These are phyloP conservation scores for Colaptes auratus DNA, from an alignment of 2,113 vertebrate genomes.

Conservation along the genomic window DNA sequence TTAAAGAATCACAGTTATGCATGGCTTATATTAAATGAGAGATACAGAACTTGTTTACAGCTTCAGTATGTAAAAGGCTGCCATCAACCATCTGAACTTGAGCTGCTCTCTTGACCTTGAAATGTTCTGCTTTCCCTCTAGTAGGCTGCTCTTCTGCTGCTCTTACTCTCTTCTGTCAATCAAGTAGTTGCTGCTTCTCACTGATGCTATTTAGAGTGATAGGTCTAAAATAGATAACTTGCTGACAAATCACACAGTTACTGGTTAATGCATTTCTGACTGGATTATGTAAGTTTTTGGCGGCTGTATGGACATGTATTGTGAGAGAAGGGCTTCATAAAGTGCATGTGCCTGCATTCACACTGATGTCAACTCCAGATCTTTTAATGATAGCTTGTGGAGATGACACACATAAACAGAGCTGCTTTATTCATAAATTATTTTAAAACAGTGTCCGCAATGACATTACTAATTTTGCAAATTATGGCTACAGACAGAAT, in stretches of 20 bases:
- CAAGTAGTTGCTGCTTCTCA: not conserved
- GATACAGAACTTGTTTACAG: not conserved
- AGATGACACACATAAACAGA: not conserved
- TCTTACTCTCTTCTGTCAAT: not conserved
- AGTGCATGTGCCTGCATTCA: not conserved
- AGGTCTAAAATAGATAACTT: not conserved
- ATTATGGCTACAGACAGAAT: not conserved
- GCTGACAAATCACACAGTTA: not conserved
- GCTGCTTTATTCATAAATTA: not conserved
- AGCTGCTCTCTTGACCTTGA: not conserved
- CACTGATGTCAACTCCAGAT: not conserved
- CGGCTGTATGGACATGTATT: not conserved
- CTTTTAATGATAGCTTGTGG: not conserved
- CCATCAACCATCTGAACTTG: not conserved
- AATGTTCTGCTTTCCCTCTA: rapidly evolving
- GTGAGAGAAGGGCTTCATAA: not conserved
- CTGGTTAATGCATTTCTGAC: not conserved
- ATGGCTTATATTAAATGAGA: not conserved
- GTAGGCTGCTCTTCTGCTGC: not conserved
- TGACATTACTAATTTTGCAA: not conserved
- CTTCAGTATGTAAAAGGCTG: not conserved
- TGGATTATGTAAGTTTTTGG: not conserved
- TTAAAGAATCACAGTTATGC: not conserved
- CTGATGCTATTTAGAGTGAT: not conserved
- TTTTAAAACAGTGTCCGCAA: not conserved